Percentiles rank a stretch among this genome's conserved stretches.
Evolutionary conservation across 2,888 invertebrate genomes (phyloP).

Genomic region (Mesodorylaimus sp.): DNA sequence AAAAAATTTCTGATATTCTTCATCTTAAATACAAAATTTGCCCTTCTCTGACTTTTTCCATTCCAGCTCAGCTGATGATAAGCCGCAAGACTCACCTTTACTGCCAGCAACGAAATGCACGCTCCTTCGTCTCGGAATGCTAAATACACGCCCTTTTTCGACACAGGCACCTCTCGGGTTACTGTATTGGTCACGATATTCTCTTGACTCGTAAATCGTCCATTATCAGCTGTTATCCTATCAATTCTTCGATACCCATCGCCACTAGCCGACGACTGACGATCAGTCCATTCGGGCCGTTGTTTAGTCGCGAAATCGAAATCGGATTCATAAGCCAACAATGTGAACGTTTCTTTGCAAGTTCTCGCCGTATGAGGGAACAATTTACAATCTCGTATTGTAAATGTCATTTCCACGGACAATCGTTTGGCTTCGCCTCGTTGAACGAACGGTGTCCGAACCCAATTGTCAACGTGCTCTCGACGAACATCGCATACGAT

Average conservation of each 20-base stretch:
- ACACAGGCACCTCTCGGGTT: constrained; percentile 46
- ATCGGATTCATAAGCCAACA: constrained; percentile 60
- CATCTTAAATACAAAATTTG: no score
- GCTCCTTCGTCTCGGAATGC: constrained; percentile 95
- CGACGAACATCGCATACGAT: constrained; percentile 78
- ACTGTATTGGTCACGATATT: constrained; percentile 25
- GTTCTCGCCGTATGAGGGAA: constrained; percentile 56
- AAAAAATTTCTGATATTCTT: no score
- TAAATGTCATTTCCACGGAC: constrained; percentile 79
- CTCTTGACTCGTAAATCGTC: constrained; percentile 64
- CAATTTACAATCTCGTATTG: constrained; percentile 80
- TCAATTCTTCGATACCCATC: constrained; percentile 52
- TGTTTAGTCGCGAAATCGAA: not conserved
- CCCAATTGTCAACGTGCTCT: constrained; percentile 80
- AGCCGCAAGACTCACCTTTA: constrained; percentile 39
- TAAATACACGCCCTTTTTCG: constrained; percentile 86
- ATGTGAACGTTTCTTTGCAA: constrained; percentile 90
- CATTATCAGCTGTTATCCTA: constrained; percentile 82
- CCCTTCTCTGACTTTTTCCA: no score
- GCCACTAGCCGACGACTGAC: not conserved
- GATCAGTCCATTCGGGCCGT: not conserved
- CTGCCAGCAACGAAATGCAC: constrained; percentile 81
- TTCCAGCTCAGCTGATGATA: not conserved
- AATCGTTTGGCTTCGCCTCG: constrained; percentile 77
- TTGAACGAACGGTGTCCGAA: constrained; percentile 89